Evolutionary conservation across 2,113 vertebrate genomes (phyloP).

Genomic region (Microcebus tavaratra): DNA sequence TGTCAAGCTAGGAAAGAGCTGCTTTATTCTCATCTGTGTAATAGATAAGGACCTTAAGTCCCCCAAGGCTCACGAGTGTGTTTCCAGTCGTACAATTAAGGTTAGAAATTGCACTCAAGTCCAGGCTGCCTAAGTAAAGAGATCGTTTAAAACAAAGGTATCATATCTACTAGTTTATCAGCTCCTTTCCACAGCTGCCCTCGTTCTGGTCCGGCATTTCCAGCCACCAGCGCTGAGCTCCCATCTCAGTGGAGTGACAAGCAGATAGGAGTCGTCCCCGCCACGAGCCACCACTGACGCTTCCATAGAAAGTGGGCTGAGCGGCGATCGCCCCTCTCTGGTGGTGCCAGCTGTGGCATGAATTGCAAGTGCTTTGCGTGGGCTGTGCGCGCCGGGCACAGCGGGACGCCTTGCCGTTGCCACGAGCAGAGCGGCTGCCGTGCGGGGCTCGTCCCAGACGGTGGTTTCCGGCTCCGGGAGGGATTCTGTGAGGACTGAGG

Average conservation of each 20-base stretch:
- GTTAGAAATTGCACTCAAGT: background rate
- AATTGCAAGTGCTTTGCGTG: accelerated
- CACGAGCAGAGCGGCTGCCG: background rate
- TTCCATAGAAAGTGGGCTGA: background rate
- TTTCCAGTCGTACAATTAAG: background rate
- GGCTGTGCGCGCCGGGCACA: background rate
- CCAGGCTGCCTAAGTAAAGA: background rate
- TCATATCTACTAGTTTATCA: background rate
- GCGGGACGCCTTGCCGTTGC: background rate
- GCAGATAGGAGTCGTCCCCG: background rate
- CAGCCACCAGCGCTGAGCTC: background rate
- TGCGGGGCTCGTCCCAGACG: background rate
- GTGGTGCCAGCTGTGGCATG: background rate
- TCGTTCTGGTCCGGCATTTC: background rate
- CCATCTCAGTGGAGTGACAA: background rate
- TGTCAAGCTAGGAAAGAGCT: background rate
- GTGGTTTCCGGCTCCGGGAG: background rate
- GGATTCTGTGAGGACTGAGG: background rate
- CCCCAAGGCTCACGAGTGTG: background rate
- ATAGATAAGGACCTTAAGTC: background rate
- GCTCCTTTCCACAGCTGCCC: background rate
- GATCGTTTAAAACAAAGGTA: background rate
- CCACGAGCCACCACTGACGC: background rate
- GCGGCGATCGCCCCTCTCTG: background rate
- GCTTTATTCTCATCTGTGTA: background rate